These are phyloP conservation scores for Cephalophus harveyi DNA, from an alignment of 2,113 vertebrate genomes.

Conservation along the genomic window DNA sequence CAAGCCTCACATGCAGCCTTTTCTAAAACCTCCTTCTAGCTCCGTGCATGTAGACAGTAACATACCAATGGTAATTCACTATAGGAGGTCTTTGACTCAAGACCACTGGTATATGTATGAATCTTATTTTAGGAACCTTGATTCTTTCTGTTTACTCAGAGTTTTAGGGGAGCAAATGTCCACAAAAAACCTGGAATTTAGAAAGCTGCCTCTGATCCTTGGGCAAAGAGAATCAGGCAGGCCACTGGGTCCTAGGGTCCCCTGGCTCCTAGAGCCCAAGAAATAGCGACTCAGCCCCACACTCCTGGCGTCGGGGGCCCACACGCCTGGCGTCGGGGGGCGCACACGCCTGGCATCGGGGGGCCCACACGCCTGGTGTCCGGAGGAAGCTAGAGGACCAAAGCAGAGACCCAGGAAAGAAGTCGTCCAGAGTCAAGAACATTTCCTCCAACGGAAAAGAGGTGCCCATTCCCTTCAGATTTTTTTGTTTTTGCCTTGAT, in stretches of 20 bases:
- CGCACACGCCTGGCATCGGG: fast-evolving
- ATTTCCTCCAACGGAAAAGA: background rate
- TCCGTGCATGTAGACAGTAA: too few relatives aligned
- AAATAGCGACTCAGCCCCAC: fast-evolving
- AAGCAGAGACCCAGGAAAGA: background rate
- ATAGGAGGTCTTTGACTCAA: background rate
- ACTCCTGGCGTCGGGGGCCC: fast-evolving
- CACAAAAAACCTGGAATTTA: background rate
- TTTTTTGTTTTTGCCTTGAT: background rate
- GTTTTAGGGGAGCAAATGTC: background rate
- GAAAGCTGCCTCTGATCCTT: background rate
- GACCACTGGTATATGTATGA: fast-evolving
- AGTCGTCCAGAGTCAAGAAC: fast-evolving
- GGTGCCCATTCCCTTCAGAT: fast-evolving
- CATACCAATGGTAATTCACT: fast-evolving
- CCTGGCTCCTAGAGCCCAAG: fast-evolving
- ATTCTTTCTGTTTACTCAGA: background rate
- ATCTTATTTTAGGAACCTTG: background rate
- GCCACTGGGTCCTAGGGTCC: fast-evolving
- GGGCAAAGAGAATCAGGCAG: fast-evolving
- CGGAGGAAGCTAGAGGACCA: fast-evolving
- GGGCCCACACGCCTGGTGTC: fast-evolving
- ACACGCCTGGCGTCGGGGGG: fast-evolving
- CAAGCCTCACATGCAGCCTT: background rate
- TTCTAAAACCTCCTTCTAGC: background rate